Evolutionary conservation across 2,113 vertebrate species (phyloP).

Genomic region (Hirundichthys speculiger): DNA sequence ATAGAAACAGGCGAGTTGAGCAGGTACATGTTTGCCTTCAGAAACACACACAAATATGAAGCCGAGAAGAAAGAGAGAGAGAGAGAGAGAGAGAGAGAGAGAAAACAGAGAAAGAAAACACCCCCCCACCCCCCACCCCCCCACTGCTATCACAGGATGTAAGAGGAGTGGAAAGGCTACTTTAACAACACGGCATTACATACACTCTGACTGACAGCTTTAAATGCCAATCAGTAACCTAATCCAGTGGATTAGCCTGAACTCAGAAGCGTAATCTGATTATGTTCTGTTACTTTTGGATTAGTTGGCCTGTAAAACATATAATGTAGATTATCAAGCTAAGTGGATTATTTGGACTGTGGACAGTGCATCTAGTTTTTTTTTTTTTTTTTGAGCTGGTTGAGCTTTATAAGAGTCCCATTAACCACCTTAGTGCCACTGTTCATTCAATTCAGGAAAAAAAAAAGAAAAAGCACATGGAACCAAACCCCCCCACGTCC

Average conservation of each 20-base stretch:
- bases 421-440: conserved; percentile 16
- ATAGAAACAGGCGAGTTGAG: conserved; percentile 44
- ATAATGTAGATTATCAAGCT: conserved; percentile 52
- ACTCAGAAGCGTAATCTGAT: conserved; percentile 66
- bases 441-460: conserved; percentile 10
- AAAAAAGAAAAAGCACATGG: neutral
- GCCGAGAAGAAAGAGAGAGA: no score
- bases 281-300: conserved; percentile 64
- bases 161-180: conserved; percentile 7
- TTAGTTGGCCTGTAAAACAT: conserved; percentile 52
- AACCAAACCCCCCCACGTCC: neutral
- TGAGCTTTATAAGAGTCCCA: conserved; percentile 10
- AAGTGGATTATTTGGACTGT: conserved; percentile 64
- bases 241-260: conserved; percentile 58
- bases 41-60: neutral
- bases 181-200: no score
- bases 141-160: no score
- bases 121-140: no score
- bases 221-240: conserved; percentile 31
- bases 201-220: conserved; percentile 26
- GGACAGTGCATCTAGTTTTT: conserved; percentile 12
- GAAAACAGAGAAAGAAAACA: no score
- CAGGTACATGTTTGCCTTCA: conserved; percentile 44
- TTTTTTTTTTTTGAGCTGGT: no score
- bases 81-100: no score